Evolutionary conservation across 2,797 vertebrate species (phyloP).

Genomic region (Hydrocynus forskahlii): DNA sequence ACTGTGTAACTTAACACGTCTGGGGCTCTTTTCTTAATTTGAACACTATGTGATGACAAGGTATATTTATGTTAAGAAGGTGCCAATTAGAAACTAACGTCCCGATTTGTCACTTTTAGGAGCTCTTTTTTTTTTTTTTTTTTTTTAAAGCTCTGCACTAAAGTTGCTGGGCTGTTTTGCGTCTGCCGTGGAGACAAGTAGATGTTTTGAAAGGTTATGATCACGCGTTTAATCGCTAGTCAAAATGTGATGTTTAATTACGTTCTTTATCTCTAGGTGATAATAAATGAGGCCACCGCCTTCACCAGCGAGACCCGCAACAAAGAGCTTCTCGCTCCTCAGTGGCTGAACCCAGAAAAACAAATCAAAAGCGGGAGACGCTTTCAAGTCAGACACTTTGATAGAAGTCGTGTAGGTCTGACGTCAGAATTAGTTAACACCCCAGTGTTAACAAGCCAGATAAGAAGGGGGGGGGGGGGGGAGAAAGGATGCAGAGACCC

Average conservation of each 20-base stretch:
- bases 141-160: neutral
- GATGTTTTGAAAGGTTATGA: slow-evolving; percentile 53
- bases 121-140: neutral
- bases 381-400: slow-evolving; percentile 75
- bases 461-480: neutral
- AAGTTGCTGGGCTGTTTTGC: slow-evolving; percentile 5
- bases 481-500: neutral
- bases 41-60: slow-evolving; percentile 1
- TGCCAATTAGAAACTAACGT: slow-evolving; percentile 22
- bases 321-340: slow-evolving; percentile 69
- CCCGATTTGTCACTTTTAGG: neutral
- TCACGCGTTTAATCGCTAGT: slow-evolving; percentile 66
- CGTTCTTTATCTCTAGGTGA: slow-evolving; percentile 62
- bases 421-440: slow-evolving; percentile 61
- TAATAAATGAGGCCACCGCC: slow-evolving; percentile 70
- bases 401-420: slow-evolving; percentile 66
- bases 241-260: slow-evolving; percentile 70
- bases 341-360: slow-evolving; percentile 67
- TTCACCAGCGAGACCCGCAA: slow-evolving; percentile 60
- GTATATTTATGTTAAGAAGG: slow-evolving; percentile 29
- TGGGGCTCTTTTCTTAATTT: neutral
- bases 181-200: slow-evolving; percentile 17
- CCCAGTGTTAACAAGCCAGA: slow-evolving; percentile 34
- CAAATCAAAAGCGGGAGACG: slow-evolving; percentile 48
- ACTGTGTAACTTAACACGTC: neutral